Evolutionary conservation across 2,113 vertebrate genomes (phyloP).

Genomic region (Rhinoptilus africanus): DNA sequence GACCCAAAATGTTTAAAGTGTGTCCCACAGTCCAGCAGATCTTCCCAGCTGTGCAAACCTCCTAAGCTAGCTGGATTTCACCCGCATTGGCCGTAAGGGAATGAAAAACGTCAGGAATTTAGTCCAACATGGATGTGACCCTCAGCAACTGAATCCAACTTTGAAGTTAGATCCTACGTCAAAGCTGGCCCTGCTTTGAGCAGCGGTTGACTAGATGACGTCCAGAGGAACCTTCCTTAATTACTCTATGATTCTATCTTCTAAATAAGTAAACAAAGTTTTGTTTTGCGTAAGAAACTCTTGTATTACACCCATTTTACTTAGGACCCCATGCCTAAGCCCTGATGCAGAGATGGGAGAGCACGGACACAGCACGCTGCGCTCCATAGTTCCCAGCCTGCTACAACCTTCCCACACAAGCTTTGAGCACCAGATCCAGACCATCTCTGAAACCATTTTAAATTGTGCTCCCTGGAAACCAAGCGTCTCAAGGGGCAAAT

Average conservation of each 20-base stretch:
- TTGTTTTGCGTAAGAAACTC: not conserved
- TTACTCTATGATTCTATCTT: not conserved
- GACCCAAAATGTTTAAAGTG: not conserved
- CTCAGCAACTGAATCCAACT: not conserved
- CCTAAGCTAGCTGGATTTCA: not conserved
- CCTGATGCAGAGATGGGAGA: not conserved
- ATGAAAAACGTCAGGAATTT: not conserved
- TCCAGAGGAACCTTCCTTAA: not conserved
- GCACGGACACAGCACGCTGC: not conserved
- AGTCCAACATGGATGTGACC: not conserved
- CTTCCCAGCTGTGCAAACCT: not conserved
- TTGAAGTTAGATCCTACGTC: not conserved
- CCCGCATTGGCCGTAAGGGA: rapidly evolving
- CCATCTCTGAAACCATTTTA: not conserved
- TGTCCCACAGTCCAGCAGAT: not conserved
- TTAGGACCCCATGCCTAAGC: not conserved
- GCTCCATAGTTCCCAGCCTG: not conserved
- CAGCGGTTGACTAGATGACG: not conserved
- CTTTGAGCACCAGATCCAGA: not conserved
- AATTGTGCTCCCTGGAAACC: not conserved
- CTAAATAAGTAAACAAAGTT: not conserved
- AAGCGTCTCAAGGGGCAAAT: not conserved
- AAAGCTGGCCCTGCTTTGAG: not conserved
- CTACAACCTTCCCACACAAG: not conserved
- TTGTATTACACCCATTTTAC: not conserved